These are phyloP conservation scores for Darevskia nairensis DNA, from an alignment of 2,797 vertebrate species.

Conservation along the genomic window DNA sequence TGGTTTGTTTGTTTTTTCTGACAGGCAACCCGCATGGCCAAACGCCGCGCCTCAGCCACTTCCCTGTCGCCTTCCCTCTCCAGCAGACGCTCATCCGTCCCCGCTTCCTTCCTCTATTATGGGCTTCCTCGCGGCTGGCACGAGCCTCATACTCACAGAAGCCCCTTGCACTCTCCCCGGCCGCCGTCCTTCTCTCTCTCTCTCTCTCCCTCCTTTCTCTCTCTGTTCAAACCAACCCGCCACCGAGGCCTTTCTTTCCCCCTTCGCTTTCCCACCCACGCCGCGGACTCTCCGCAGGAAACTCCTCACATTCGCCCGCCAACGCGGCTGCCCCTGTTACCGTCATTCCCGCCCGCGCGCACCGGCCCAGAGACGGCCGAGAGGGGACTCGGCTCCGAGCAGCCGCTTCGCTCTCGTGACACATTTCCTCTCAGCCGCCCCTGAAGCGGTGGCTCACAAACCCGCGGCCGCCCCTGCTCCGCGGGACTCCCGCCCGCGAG, in stretches of 20 bases:
- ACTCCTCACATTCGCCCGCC: constrained; percentile 24
- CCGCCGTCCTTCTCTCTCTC: neutral
- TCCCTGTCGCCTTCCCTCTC: neutral
- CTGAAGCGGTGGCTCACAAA: neutral
- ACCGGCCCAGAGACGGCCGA: too few relatives aligned
- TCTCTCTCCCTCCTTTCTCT: neutral
- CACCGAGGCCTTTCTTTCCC: neutral
- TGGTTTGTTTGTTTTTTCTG: neutral
- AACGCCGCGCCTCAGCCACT: neutral
- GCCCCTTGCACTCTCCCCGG: neutral
- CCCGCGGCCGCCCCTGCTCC: too few relatives aligned
- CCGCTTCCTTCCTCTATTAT: neutral
- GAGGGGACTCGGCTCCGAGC: neutral
- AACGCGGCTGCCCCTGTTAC: neutral
- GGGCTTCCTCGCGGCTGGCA: too few relatives aligned
- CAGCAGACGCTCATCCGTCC: neutral
- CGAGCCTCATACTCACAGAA: neutral
- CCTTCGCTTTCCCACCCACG: neutral
- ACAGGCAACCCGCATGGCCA: too few relatives aligned
- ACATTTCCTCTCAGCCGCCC: neutral
- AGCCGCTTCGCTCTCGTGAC: neutral
- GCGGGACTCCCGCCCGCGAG: too few relatives aligned
- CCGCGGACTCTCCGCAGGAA: constrained; percentile 5
- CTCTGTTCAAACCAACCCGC: neutral
- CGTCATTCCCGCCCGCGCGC: neutral